Conservation (phyloP, 2,888 invertebrate genomes). For the Drosophila ustulata region DNA sequence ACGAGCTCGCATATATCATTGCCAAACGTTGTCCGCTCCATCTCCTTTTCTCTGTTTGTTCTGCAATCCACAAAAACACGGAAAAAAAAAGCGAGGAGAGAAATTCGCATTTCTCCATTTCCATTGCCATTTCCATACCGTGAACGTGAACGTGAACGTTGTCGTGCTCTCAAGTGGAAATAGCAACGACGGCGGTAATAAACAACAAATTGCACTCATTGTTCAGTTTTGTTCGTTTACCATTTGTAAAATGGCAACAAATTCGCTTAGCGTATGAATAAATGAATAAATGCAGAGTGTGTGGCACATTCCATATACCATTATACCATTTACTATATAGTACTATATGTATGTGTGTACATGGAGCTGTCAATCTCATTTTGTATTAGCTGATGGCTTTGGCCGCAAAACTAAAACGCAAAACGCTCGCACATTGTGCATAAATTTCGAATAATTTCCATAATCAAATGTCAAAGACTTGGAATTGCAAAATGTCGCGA, state of each 20-base stretch:
- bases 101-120: slow-evolving; percentile 1
- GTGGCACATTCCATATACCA: slow-evolving; percentile 5
- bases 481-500: background rate
- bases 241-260: slow-evolving; percentile 31
- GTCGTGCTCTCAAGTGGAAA: slow-evolving; percentile 52
- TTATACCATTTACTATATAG: background rate
- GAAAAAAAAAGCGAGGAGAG: background rate
- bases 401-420: background rate
- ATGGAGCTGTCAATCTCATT: slow-evolving; percentile 12
- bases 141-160: slow-evolving; percentile 2
- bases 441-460: slow-evolving; percentile 8
- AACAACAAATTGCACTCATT: slow-evolving; percentile 70
- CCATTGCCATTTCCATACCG: slow-evolving; percentile 32
- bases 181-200: slow-evolving; percentile 55
- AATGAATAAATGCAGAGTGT: slow-evolving; percentile 25
- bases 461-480: slow-evolving; percentile 19
- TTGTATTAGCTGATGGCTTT: slow-evolving; percentile 4
- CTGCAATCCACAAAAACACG: slow-evolving; percentile 16
- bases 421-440: slow-evolving; percentile 1
- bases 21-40: slow-evolving; percentile 42
- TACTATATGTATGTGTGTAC: too few relatives aligned
- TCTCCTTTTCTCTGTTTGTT: slow-evolving; percentile 45
- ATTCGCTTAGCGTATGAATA: slow-evolving; percentile 36
- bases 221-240: slow-evolving; percentile 33
- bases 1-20: slow-evolving; percentile 50